These are phyloP conservation scores for Ligdia adustata DNA, from an alignment of 2,888 invertebrate genomes.

Conservation along the genomic window DNA sequence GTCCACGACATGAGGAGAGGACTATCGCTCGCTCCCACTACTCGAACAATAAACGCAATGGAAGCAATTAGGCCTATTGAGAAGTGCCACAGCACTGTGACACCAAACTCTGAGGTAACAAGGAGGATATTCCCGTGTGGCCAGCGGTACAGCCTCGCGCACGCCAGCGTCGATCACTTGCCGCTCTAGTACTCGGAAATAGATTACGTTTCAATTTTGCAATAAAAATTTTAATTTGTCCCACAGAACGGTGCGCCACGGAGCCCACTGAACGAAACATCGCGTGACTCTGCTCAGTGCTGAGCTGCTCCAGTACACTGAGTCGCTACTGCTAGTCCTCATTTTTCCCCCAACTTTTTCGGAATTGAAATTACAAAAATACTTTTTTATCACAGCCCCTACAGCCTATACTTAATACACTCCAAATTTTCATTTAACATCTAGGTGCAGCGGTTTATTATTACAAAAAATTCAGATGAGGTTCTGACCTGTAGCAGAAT, in stretches of 20 bases:
- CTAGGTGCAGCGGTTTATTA: too few relatives aligned
- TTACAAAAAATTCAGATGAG: too few relatives aligned
- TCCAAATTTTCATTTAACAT: too few relatives aligned
- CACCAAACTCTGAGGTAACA: neutral
- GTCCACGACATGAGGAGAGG: too few relatives aligned
- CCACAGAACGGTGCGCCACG: neutral
- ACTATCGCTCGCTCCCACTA: neutral
- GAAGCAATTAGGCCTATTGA: constrained; percentile 34
- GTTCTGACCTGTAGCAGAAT: too few relatives aligned
- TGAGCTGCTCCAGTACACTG: too few relatives aligned
- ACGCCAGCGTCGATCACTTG: constrained; percentile 33
- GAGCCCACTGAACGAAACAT: constrained; percentile 11
- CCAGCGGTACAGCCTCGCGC: constrained; percentile 9
- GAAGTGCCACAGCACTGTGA: neutral
- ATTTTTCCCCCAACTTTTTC: too few relatives aligned
- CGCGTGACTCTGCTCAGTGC: constrained; percentile 22
- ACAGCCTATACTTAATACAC: too few relatives aligned
- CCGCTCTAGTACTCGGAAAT: constrained; percentile 35
- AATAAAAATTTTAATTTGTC: constrained; percentile 40
- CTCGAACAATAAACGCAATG: constrained; percentile 30
- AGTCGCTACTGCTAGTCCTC: too few relatives aligned
- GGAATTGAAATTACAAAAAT: too few relatives aligned
- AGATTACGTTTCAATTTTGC: constrained; percentile 45
- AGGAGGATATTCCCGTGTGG: constrained; percentile 2
- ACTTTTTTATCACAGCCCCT: too few relatives aligned